Evolutionary conservation across 1,140 invertebrate species (phyloP).

Genomic region (Campoletis sonorensis): DNA sequence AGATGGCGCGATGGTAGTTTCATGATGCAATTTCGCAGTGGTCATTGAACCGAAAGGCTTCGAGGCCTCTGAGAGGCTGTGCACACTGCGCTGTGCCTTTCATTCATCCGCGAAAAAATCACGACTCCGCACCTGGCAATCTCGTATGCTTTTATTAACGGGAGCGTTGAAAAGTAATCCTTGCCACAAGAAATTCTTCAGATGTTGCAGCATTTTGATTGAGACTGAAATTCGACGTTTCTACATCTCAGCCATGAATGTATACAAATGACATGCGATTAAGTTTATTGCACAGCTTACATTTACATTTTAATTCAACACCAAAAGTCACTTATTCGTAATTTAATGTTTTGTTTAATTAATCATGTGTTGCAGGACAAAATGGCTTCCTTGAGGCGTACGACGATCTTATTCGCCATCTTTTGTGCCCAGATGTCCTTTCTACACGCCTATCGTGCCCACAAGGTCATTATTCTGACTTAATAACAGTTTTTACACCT

Average conservation of each 20-base stretch:
- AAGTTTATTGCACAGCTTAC: too few species aligned
- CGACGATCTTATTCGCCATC: constrained; percentile 55
- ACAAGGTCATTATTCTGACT: constrained; percentile 66
- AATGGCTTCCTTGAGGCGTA: constrained; percentile 63
- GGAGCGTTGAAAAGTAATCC: constrained; percentile 10
- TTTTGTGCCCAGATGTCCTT: constrained; percentile 58
- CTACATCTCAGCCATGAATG: too few species aligned
- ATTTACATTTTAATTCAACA: neutral
- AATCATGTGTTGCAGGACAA: constrained; percentile 59
- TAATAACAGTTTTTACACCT: neutral
- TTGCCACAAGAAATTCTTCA: neutral
- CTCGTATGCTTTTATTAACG: neutral
- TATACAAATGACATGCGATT: too few species aligned
- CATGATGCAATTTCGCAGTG: constrained; percentile 60
- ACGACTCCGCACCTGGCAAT: neutral
- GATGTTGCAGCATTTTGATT: neutral
- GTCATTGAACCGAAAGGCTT: constrained; percentile 62
- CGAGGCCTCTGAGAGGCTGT: constrained; percentile 38
- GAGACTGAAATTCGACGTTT: too few species aligned
- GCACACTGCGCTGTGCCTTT: constrained; percentile 50
- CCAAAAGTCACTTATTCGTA: neutral
- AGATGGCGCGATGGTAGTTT: constrained; percentile 48
- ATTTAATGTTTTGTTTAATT: neutral
- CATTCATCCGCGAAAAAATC: constrained; percentile 57
- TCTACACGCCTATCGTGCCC: constrained; percentile 71